Evolutionary conservation across 2,797 vertebrate genomes (phyloP).

Genomic region (Scleropages formosus): DNA sequence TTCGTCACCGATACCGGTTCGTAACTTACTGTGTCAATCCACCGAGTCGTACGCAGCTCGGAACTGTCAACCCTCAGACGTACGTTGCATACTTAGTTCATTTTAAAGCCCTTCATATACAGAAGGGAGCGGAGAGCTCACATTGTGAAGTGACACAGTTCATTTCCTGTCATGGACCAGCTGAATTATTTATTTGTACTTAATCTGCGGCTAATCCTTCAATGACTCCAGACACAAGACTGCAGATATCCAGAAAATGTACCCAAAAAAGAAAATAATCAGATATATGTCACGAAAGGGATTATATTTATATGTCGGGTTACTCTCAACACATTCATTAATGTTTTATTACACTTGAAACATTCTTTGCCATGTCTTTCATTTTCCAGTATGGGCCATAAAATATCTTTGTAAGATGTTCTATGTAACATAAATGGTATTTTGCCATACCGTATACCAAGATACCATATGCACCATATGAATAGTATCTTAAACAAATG

Average conservation of each 20-base stretch:
- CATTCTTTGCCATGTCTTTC: not conserved
- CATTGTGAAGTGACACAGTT: not conserved
- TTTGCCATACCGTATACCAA: no score
- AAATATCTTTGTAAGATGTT: not conserved
- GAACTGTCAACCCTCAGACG: no score
- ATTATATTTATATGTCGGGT: not conserved
- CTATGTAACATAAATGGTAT: not conserved
- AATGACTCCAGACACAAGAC: slow-evolving; percentile 19
- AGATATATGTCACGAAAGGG: not conserved
- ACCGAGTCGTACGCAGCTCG: no score
- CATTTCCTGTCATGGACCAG: slow-evolving; percentile 12
- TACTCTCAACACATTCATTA: not conserved
- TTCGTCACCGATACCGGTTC: no score
- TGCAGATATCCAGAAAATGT: slow-evolving; percentile 1
- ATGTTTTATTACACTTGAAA: not conserved
- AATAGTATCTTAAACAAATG: no score
- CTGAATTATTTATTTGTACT: slow-evolving; percentile 20
- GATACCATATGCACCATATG: no score
- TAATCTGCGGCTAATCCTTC: slow-evolving; percentile 21
- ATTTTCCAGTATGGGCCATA: not conserved
- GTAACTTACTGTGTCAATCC: no score
- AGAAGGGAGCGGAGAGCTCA: not conserved
- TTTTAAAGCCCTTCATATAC: not conserved
- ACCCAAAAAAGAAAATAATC: not conserved
- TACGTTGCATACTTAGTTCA: not conserved